These are phyloP conservation scores for Laticauda colubrina DNA, from an alignment of 2,113 vertebrate species.

Conservation along the genomic window DNA sequence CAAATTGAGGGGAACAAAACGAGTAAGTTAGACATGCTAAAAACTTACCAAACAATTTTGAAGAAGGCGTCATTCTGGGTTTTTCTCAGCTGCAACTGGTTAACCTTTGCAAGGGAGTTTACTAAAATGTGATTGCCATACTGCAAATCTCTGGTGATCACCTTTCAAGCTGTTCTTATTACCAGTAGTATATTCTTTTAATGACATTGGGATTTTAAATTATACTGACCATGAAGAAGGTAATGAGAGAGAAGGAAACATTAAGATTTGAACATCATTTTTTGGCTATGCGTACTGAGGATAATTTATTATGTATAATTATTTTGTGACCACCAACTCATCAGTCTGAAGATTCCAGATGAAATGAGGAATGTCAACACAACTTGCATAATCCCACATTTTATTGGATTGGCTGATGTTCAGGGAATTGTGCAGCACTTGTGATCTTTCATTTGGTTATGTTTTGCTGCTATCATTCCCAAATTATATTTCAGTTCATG, in stretches of 20 bases:
- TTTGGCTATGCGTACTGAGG: constrained; percentile 48
- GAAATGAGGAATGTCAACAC: constrained; percentile 46
- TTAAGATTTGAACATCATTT: constrained; percentile 40
- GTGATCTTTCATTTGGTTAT: neutral
- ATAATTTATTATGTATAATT: constrained; percentile 57
- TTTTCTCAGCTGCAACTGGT: constrained; percentile 31
- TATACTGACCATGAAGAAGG: constrained; percentile 55
- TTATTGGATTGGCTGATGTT: constrained; percentile 31
- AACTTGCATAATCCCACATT: constrained; percentile 37
- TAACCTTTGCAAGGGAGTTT: constrained; percentile 57
- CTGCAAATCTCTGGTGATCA: constrained; percentile 47
- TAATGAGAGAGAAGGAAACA: constrained; percentile 27
- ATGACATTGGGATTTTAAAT: constrained; percentile 49
- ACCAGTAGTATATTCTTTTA: constrained; percentile 55
- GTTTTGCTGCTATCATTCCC: constrained; percentile 32
- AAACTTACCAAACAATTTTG: neutral
- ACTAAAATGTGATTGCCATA: constrained; percentile 45
- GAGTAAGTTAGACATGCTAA: neutral
- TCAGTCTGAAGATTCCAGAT: constrained; percentile 23
- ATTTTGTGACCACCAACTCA: constrained; percentile 43
- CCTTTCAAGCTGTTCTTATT: constrained; percentile 45
- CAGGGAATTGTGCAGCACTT: constrained; percentile 41
- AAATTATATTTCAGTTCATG: constrained; percentile 30
- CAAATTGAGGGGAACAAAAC: neutral
- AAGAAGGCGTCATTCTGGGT: constrained; percentile 28